Evolutionary conservation across 2,888 invertebrate species (phyloP).

Genomic region (Melipona beecheii): DNA sequence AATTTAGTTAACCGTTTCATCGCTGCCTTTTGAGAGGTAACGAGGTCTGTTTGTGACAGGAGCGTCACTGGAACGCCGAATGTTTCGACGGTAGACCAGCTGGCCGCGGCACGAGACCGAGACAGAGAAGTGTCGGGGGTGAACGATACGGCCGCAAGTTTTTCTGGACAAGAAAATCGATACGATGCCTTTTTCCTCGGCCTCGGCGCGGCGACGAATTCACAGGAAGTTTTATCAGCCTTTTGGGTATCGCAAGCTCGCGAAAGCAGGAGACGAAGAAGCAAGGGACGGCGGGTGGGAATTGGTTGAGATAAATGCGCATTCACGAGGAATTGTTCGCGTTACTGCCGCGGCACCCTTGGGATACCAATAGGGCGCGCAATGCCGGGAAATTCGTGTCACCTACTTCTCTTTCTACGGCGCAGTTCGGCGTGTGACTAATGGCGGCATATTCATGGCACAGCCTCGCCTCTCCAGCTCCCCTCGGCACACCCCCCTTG

Average conservation of each 20-base stretch:
- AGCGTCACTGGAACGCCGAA: conserved; percentile 71
- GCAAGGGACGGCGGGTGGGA: conserved; percentile 23
- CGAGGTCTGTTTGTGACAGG: conserved; percentile 80
- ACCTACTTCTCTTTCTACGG: conserved; percentile 73
- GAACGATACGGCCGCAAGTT: conserved; percentile 2
- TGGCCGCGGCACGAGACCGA: conserved; percentile 12
- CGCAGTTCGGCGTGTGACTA: conserved; percentile 76
- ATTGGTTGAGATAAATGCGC: conserved; percentile 67
- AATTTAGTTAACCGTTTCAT: conserved; percentile 83
- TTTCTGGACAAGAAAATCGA: conserved; percentile 21
- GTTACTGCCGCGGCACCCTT: conserved; percentile 66
- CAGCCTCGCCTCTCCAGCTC: conserved; percentile 56
- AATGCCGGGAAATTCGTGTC: conserved; percentile 73
- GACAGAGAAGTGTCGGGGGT: conserved; percentile 22
- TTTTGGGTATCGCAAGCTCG: conserved; percentile 49
- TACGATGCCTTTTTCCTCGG: conserved; percentile 44
- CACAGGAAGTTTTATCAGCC: conserved; percentile 62
- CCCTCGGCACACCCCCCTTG: conserved; percentile 57
- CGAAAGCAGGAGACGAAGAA: neutral
- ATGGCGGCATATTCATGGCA: conserved; percentile 75
- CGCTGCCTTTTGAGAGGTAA: conserved; percentile 83
- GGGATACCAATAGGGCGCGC: conserved; percentile 74
- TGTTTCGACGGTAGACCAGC: conserved; percentile 66
- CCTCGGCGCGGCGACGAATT: conserved; percentile 33
- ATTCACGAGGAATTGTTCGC: conserved; percentile 73